Conservation (phyloP, 1,140 invertebrate genomes). For the Hetaerina americana region DNA sequence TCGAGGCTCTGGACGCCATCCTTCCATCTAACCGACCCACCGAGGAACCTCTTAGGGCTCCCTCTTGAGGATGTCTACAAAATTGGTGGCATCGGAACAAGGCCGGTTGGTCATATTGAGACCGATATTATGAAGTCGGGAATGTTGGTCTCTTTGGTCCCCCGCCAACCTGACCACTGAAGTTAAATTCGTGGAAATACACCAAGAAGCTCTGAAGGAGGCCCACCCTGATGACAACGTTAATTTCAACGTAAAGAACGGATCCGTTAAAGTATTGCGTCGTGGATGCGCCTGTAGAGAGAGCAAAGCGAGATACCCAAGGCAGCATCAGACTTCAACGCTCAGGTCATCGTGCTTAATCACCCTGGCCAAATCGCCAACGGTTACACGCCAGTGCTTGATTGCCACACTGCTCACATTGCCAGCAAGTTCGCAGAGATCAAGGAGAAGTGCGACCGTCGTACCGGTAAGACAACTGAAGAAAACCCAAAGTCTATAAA, state of each 20-base stretch:
- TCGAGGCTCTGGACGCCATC: slow-evolving; percentile 91
- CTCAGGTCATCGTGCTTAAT: slow-evolving; percentile 95
- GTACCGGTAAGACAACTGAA: slow-evolving; percentile 84
- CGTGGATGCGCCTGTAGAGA: slow-evolving; percentile 95
- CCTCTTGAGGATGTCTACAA: slow-evolving; percentile 89
- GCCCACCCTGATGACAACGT: slow-evolving; percentile 97
- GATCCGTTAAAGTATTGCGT: slow-evolving; percentile 93
- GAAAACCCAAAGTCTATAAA: slow-evolving; percentile 80
- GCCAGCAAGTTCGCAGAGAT: slow-evolving; percentile 98
- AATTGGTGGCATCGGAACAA: slow-evolving; percentile 99
- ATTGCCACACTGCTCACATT: slow-evolving; percentile 98
- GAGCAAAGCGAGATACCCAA: slow-evolving; percentile 91
- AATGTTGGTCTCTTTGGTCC: slow-evolving; percentile 95
- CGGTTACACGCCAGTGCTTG: slow-evolving; percentile 93
- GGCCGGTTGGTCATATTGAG: slow-evolving; percentile 96
- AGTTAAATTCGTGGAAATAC: slow-evolving; percentile 99
- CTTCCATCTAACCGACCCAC: slow-evolving; percentile 84
- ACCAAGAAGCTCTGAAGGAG: slow-evolving; percentile 90
- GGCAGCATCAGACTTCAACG: slow-evolving; percentile 82
- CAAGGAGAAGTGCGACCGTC: slow-evolving; percentile 94
- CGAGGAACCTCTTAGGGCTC: slow-evolving; percentile 77
- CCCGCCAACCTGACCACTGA: slow-evolving; percentile 90
- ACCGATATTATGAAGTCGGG: slow-evolving; percentile 95
- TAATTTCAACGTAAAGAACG: slow-evolving; percentile 99
- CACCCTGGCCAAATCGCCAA: slow-evolving; percentile 95